Evolutionary conservation across 2,113 vertebrate species (phyloP), one percentile per base, ranked within the genome.

Genomic region (Chrysochloris asiatica): DNA sequence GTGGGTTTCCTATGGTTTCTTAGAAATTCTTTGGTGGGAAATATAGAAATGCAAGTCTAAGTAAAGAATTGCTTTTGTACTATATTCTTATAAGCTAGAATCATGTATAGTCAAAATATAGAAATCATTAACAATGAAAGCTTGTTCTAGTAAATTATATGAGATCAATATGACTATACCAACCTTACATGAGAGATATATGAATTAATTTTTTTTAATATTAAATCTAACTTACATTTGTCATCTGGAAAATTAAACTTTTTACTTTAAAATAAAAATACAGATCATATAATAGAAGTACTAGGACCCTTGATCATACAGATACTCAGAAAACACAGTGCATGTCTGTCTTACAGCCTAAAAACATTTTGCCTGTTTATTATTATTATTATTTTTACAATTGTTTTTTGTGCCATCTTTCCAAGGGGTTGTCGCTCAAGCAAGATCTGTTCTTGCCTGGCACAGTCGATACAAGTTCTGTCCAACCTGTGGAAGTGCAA

Each of bases 391-490:
- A 3, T 79, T 95, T 16, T 88, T 81, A 16, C 48, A 6, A 41
- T 61, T 61, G 24, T 16, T 88, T 93, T 63, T 28, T 71, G 7
- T 96, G 3, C 65, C 45, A 81, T 96, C 2, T 95, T 80, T 96
- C 93, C 77, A 96, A 99, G 99, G 99, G 41, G 97, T 99, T 1
- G 73, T 99, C 91, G 99, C 99, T 69, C 99, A 99, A 95, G 99
- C 99, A 0, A 98, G 99, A 47, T 98, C 99, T 41, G 95, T 99
- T 92, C 95, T 99, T 89, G 98, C 99, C 3, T 99, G 99, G 99
- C 98, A 99, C 93, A 97, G 54, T 88, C 98, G 98, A 63, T 99
- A 99, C 88, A 97, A 95, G 63, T 99, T 99, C 97, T 99, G 99
- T 56, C 98, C 99, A 9, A 99, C 99, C 0, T 99, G 99, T 93